Base-by-base conservation (phyloP, 2,113 vertebrate genomes). In the Pteronura brasiliensis region DNA sequence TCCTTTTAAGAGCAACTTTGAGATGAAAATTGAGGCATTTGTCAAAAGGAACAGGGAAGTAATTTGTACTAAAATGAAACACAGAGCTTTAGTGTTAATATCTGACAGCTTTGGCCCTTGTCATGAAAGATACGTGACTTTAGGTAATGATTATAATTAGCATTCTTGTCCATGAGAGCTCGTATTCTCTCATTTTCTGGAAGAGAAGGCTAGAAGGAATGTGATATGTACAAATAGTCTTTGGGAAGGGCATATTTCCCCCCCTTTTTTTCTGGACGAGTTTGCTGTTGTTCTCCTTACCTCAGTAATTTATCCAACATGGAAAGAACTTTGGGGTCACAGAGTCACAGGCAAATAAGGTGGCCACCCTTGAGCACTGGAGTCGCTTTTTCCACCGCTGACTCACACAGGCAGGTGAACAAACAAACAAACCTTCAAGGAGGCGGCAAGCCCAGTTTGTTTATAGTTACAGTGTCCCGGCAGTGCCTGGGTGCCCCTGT, bases 11-110 rank as follows among this genome's bases (percentile, higher is more conserved):
- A 98, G 95, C 29, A 86, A 94, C 67, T 97, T 97, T 95, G 90
- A 95, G 74, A 92, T 83, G 92, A 97, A 98, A 98, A 98, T 76
- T 0, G 25, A 97, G 23, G 49, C 96, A 57, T 96, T 95, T 98
- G 93, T 97, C 96, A 96, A 96, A 97, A 20, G 81, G 42, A 97
- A 93, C 34, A 63, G 8, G 94, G 89, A 42, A 92, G 97, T 67
- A 87, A 90, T 98, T 98, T 96, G 25, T 74, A 52, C 92, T 74
- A 27, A 57, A 97, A 97, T 23, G 95, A 95, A 95, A 95, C 72
- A 81, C 0, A 0, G 79, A 52, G 69, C 74, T 96, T 93, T 96
- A 65, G 21, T 88, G 61, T 67, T 59, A 92, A 39, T 39, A 96
- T 93, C 92, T 88, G 95, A 83, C 82, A 97, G 65, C 96, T 86